Base-by-base conservation (phyloP, 1,140 invertebrate species). In the Oncopodura yosiiana region DNA sequence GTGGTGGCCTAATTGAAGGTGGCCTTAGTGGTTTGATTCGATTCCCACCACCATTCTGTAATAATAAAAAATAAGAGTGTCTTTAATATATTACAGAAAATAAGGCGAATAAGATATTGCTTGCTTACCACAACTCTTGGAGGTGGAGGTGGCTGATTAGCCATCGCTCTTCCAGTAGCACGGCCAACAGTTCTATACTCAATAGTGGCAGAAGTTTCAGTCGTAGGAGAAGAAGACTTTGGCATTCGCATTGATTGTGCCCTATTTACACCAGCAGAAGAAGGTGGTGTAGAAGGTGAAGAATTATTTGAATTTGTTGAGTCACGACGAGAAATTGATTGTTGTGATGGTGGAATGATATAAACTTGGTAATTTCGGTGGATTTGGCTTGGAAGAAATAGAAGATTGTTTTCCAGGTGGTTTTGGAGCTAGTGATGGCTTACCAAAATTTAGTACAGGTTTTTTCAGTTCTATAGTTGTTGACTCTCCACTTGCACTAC, bases 401-500 rank as follows among this genome's bases (percentile, higher is more conserved):
- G 46, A n/a, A n/a, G n/a, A n/a, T n/a, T n/a, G n/a, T n/a, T 56
- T 39, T 19, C 66, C 56, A 19, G 74, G 74, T 19, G 74, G 74
- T 59, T 76, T 77, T 12, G 76, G 76, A 16, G 75, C 75, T 2
- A 77, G 49, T 21, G 70, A 70, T 16, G 72, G 74, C 56, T 77
- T 78, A 0, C 73, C 74, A 58, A 70, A 73, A 44, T 70, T 71
- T 49, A 69, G 69, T 0, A 68, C 60, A 11, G 64, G 55, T 19
- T 42, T 65, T 56, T 52, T 63, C 54, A 49, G 56, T 16, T 51
- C 51, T 12, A 23, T 16, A 14, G 32, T 8, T 26, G 42, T n/a
- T n/a, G n/a, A n/a, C n/a, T n/a, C n/a, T n/a, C n/a, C n/a, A 38
- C 32, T 38, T 50, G 38, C 49, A 50, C 39, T 41, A 41, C 38